These are phyloP conservation scores for Dicrostonyx torquatus DNA, from an alignment of 2,797 vertebrate genomes.

Conservation along the genomic window DNA sequence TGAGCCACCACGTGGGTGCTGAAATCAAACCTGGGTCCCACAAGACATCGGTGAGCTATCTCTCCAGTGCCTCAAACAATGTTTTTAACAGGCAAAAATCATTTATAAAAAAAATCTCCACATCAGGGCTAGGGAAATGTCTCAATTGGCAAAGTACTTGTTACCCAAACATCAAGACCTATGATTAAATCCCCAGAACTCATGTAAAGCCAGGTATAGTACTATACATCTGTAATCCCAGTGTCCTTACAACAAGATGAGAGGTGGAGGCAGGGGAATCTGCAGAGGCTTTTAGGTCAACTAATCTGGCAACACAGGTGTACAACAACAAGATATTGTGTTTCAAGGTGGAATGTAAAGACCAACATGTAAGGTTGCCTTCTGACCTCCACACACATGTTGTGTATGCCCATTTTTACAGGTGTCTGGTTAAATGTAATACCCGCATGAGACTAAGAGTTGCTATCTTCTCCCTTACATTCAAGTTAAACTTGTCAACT, in stretches of 20 bases:
- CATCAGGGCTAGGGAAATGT: neutral
- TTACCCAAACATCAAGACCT: neutral
- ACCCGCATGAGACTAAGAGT: neutral
- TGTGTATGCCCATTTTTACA: neutral
- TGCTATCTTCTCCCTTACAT: neutral
- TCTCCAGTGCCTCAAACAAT: neutral
- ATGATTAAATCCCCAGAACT: neutral
- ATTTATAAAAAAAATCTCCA: slow-evolving; percentile 31
- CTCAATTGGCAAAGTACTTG: neutral
- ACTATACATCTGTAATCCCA: neutral
- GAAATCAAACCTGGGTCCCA: neutral
- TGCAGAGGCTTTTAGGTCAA: neutral
- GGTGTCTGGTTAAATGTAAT: neutral
- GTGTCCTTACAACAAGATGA: neutral
- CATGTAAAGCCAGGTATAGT: neutral
- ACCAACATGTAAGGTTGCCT: neutral
- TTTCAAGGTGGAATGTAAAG: neutral
- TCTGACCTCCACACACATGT: neutral
- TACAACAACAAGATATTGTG: neutral
- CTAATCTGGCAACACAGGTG: neutral
- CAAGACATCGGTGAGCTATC: neutral
- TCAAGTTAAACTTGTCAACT: neutral
- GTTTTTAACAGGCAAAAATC: slow-evolving; percentile 23
- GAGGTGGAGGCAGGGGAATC: neutral
- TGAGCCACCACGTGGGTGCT: neutral